Evolutionary conservation across 2,888 invertebrate genomes (phyloP).

Genomic region (Alloplasta piceator): DNA sequence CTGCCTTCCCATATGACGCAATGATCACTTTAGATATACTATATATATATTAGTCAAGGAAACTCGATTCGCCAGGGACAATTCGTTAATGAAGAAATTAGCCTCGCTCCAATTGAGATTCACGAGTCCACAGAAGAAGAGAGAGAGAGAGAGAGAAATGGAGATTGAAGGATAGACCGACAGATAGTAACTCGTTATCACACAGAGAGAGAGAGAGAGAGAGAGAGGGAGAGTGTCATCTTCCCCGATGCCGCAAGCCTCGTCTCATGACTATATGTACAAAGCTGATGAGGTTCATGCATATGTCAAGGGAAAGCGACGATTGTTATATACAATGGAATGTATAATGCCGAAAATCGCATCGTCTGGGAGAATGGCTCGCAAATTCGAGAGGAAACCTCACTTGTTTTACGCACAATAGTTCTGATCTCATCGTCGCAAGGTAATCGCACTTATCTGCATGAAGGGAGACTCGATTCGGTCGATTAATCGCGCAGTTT

Average conservation of each 20-base stretch:
- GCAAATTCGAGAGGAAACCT: conserved; percentile 39
- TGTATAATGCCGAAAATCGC: conserved; percentile 7
- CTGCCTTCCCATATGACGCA: conserved; percentile 40
- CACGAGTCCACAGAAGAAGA: conserved; percentile 14
- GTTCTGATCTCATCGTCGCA: conserved; percentile 4
- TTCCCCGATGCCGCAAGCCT: conserved; percentile 14
- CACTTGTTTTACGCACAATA: conserved; percentile 49
- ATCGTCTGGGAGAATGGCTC: background rate
- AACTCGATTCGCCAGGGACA: conserved; percentile 47
- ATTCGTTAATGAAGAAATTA: conserved; percentile 61
- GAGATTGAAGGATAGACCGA: background rate
- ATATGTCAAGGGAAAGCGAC: conserved; percentile 5
- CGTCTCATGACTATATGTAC: conserved; percentile 13
- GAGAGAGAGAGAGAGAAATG: conserved; percentile 3
- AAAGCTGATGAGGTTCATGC: conserved; percentile 32
- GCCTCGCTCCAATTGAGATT: conserved; percentile 57
- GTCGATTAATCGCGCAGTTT: conserved; percentile 54
- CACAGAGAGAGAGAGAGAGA: background rate
- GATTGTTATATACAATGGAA: background rate
- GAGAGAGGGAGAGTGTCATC: conserved; percentile 10
- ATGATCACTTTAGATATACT: conserved; percentile 1
- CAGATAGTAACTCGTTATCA: background rate
- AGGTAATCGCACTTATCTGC: background rate
- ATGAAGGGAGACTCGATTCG: conserved; percentile 35
- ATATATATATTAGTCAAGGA: conserved; percentile 12